Percentiles rank a stretch among this genome's conserved stretches.
Evolutionary conservation across 2,888 invertebrate genomes (phyloP).

Genomic region (Melanotus villosus): DNA sequence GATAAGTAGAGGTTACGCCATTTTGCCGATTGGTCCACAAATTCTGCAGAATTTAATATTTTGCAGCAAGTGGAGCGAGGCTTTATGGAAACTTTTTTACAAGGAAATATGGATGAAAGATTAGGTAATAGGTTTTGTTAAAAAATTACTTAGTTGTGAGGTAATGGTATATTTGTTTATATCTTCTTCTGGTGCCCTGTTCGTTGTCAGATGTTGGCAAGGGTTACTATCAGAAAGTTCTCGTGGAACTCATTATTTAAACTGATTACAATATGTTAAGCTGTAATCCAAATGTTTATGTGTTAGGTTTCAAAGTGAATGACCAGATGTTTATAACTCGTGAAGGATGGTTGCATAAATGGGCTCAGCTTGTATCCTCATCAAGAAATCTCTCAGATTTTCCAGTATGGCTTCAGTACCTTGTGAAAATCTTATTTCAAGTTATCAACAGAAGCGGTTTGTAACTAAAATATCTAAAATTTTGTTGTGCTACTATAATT

Average conservation of each 20-base stretch:
- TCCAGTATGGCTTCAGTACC: constrained; percentile 82
- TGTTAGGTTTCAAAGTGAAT: constrained; percentile 65
- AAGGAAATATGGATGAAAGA: constrained; percentile 70
- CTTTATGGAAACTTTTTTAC: constrained; percentile 79
- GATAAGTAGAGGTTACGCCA: constrained; percentile 74
- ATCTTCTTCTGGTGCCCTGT: too few relatives aligned
- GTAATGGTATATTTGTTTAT: too few relatives aligned
- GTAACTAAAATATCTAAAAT: constrained; percentile 52
- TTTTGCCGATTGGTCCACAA: constrained; percentile 83
- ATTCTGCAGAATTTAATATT: constrained; percentile 81
- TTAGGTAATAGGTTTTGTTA: constrained; percentile 70
- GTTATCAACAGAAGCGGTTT: constrained; percentile 79
- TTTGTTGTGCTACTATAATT: constrained; percentile 9
- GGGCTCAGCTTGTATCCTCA: constrained; percentile 73
- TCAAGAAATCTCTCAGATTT: constrained; percentile 74
- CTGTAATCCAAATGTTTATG: too few relatives aligned
- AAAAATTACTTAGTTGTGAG: too few relatives aligned
- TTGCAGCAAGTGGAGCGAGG: constrained; percentile 80
- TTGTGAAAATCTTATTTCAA: constrained; percentile 80
- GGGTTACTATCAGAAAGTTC: too few relatives aligned
- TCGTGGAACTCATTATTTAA: too few relatives aligned
- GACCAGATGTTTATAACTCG: constrained; percentile 71
- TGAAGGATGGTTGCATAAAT: constrained; percentile 80
- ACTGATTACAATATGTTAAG: too few relatives aligned
- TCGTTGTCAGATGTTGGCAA: too few relatives aligned